Conservation (phyloP, 2,888 invertebrate species). For the Autographa gamma region DNA sequence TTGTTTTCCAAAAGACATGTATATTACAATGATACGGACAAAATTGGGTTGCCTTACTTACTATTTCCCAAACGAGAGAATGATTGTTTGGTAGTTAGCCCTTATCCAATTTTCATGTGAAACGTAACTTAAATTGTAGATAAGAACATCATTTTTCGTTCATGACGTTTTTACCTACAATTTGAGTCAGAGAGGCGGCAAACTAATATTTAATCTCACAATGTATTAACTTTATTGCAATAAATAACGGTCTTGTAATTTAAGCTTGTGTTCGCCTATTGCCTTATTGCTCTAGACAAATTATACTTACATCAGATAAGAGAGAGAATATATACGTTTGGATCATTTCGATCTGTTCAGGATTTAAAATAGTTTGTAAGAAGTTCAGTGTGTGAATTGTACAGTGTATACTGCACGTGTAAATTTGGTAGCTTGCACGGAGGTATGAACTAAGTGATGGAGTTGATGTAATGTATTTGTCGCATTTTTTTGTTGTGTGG, state of each 20-base stretch:
- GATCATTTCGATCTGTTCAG: neutral
- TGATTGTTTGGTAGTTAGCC: too few species aligned
- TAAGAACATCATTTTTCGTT: too few species aligned
- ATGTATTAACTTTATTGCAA: neutral
- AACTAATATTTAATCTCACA: neutral
- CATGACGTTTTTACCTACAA: too few species aligned
- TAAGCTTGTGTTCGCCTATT: neutral
- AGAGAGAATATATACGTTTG: neutral
- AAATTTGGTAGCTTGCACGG: neutral
- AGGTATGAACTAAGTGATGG: too few species aligned
- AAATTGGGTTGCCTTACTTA: too few species aligned
- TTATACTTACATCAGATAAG: neutral
- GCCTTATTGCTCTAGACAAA: neutral
- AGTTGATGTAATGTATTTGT: neutral
- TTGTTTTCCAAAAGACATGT: too few species aligned
- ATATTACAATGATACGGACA: too few species aligned
- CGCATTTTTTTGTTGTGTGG: too few species aligned
- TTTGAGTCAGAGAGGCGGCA: neutral
- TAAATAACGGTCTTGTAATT: neutral
- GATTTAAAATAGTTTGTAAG: neutral
- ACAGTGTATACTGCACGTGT: neutral
- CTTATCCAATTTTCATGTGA: too few species aligned
- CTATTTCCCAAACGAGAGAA: too few species aligned
- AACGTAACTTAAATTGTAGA: too few species aligned
- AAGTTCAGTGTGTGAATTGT: neutral